phyloP scores from a whole-genome alignment of 92 coral and sea anemone genomes.

The Chrysogorgia sp. region DNA sequence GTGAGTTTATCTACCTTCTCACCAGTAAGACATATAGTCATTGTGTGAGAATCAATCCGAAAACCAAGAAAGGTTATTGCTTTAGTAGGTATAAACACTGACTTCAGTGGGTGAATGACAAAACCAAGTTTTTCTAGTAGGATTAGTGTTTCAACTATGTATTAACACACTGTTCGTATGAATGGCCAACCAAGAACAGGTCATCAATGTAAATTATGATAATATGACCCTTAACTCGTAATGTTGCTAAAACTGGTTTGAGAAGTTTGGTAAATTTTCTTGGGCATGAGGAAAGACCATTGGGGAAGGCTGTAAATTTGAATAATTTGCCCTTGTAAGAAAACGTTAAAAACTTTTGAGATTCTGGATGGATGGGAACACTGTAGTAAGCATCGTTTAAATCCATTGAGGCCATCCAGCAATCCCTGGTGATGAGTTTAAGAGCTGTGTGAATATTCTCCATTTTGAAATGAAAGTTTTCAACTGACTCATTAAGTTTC shows the following conservation, averaged over 20 bases:
- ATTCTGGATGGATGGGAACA: not conserved
- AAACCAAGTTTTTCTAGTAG: not conserved
- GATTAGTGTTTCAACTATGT: not conserved
- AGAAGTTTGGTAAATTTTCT: not conserved
- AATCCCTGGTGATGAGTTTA: not conserved
- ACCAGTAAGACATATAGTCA: slow-evolving; percentile 21
- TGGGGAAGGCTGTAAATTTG: not conserved
- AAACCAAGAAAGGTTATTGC: not conserved
- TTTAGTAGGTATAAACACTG: not conserved
- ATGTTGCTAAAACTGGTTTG: not conserved
- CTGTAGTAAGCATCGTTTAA: no score
- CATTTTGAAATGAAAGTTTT: not conserved
- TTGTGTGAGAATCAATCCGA: not conserved
- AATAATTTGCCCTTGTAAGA: not conserved
- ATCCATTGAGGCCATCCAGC: no score
- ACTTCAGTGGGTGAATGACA: not conserved
- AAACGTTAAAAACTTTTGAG: not conserved
- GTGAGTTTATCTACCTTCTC: slow-evolving; percentile 8
- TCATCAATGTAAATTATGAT: not conserved
- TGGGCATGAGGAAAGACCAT: not conserved
- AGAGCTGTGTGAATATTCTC: slow-evolving; percentile 1
- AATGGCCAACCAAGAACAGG: not conserved
- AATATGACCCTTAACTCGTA: not conserved
- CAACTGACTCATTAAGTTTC: not conserved
- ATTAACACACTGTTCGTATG: not conserved